phyloP scores from a whole-genome alignment of 2,113 vertebrate genomes.

The Mesoclemmys tuberculata region DNA sequence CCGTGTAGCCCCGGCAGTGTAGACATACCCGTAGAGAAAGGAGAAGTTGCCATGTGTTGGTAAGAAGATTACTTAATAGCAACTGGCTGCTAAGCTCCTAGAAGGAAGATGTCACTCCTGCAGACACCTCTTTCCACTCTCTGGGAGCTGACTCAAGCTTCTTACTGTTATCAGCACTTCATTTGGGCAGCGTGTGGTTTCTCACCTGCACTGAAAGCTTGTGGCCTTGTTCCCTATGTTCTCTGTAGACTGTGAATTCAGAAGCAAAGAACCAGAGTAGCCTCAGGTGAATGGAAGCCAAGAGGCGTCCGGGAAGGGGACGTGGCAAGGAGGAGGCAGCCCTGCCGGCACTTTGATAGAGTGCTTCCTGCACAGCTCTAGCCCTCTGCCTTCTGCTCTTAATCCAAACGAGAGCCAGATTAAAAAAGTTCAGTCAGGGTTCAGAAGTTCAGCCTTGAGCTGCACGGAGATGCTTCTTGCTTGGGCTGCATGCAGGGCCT shows the following conservation, averaged over 20 bases:
- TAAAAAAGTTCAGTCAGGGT: slow-evolving; percentile 51
- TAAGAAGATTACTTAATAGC: neutral
- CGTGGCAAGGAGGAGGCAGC: slow-evolving; percentile 56
- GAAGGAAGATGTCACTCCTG: neutral
- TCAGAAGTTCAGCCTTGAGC: slow-evolving; percentile 56
- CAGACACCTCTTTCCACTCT: neutral
- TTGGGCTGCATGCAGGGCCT: neutral
- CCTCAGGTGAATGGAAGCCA: slow-evolving; percentile 69
- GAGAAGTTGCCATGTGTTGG: neutral
- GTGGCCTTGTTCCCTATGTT: neutral
- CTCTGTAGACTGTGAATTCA: slow-evolving; percentile 19
- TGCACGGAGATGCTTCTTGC: slow-evolving; percentile 4
- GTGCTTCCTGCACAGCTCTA: slow-evolving; percentile 59
- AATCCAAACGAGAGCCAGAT: slow-evolving; percentile 62
- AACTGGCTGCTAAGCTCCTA: neutral
- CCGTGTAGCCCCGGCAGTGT: no score
- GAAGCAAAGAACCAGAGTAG: slow-evolving; percentile 34
- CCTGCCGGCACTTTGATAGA: slow-evolving; percentile 69
- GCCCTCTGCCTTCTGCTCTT: slow-evolving; percentile 57
- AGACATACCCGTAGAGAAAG: neutral
- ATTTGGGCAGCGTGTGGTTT: slow-evolving; percentile 52
- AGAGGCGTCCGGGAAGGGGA: slow-evolving; percentile 61
- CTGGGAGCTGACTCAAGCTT: slow-evolving; percentile 51
- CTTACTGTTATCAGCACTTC: neutral
- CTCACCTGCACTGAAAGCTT: slow-evolving; percentile 17